These are phyloP conservation scores for Zoanthus gigantus DNA, from an alignment of 92 coral and sea anemone species.

Conservation along the genomic window DNA sequence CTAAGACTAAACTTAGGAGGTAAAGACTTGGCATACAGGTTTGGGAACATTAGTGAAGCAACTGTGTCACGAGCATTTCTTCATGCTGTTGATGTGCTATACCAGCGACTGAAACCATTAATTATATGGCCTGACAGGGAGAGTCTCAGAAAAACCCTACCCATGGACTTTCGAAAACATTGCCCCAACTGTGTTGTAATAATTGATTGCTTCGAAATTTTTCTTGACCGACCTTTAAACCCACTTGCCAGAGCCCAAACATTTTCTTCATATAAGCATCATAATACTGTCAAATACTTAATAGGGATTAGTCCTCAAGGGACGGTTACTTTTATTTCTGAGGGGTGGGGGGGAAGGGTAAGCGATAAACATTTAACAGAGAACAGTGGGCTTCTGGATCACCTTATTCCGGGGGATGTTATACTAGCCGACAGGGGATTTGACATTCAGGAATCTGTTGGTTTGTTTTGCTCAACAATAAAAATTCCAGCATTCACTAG, in stretches of 20 bases:
- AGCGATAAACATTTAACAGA: neutral
- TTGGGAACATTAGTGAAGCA: constrained; percentile 27
- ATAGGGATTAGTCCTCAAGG: neutral
- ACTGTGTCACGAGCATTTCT: constrained; percentile 28
- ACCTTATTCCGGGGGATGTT: no score
- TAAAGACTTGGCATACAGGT: constrained; percentile 45
- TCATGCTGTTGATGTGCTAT: constrained; percentile 51
- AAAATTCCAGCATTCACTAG: neutral
- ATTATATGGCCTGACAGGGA: constrained; percentile 52
- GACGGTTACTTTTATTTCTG: neutral
- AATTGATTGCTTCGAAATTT: neutral
- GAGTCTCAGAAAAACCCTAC: constrained; percentile 9
- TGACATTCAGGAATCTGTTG: neutral
- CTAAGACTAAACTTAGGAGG: constrained; percentile 53
- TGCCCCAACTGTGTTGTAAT: neutral
- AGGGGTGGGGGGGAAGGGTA: neutral
- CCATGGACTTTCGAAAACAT: constrained; percentile 12
- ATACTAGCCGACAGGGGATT: no score
- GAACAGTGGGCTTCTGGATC: no score
- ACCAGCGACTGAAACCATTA: constrained; percentile 50
- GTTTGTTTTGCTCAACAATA: constrained; percentile 3
- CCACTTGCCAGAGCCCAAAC: neutral
- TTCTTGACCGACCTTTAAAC: neutral
- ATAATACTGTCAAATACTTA: no score
- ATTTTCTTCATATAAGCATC: neutral